phyloP scores from a whole-genome alignment of 2,113 vertebrate genomes.

The Dicaeum eximium region DNA sequence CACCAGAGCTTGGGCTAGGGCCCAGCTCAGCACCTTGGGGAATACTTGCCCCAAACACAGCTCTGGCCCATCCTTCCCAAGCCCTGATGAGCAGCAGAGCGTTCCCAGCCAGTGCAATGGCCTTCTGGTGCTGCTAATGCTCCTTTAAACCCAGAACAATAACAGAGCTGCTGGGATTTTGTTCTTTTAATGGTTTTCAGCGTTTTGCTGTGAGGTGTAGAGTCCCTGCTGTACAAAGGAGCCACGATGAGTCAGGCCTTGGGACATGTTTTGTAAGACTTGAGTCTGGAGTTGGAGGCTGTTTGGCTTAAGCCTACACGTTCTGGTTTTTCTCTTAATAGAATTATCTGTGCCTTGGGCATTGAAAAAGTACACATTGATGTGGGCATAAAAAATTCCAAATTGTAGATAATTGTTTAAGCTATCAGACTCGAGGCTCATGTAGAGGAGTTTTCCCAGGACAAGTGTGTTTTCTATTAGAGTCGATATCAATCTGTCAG shows the following conservation, averaged over 20 bases:
- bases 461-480: conserved; percentile 72
- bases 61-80: not conserved
- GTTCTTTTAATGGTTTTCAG: conserved; percentile 15
- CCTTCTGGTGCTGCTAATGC: not conserved
- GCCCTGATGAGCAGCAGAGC: not conserved
- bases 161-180: conserved; percentile 14
- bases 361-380: conserved; percentile 45
- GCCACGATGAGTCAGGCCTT: not conserved
- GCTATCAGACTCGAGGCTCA: conserved; percentile 55
- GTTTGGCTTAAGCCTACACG: conserved; percentile 36
- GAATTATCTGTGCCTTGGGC: conserved; percentile 60
- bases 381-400: conserved; percentile 68
- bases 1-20: not conserved
- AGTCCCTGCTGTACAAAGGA: not conserved
- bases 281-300: conserved; percentile 4
- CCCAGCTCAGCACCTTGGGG: not conserved
- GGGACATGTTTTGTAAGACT: conserved; percentile 26
- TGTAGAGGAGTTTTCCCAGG: conserved; percentile 52
- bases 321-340: conserved; percentile 20
- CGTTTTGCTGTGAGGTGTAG: not conserved
- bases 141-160: conserved; percentile 29
- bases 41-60: not conserved
- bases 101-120: not conserved
- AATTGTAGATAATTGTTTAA: conserved; percentile 65
- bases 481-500: conserved; percentile 66